Evolutionary conservation across 2,797 vertebrate species (phyloP), one percentile per base, ranked within the genome.

Genomic region (Xenopus petersii): DNA sequence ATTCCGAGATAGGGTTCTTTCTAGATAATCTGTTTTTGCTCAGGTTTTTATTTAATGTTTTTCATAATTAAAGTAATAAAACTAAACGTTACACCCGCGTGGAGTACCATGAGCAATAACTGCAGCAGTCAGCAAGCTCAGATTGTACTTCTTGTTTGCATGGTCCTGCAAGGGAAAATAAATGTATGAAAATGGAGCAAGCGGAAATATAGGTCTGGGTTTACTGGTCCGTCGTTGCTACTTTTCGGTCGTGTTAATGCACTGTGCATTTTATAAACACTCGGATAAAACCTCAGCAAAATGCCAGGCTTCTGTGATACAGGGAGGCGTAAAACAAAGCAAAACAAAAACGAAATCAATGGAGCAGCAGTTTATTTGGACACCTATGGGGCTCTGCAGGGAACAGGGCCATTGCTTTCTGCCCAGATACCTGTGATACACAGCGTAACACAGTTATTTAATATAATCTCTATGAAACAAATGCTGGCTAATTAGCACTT

Each of bases 11-110:
- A 81, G 75, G 49, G 11, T 51, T 51, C 86, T 84, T 86, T 83
- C 85, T 77, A 47, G 21, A 47, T 85, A 80, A 84, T 84, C 79
- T 85, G 5, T 81, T 86, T 86, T 86, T 82, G 84, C 61, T 75
- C 55, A 83, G 56, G 70, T 62, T 77, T 86, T 83, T 80, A 74
- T 81, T 83, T 87, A 82, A 82, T 71, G 64, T 72, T 81, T 87
- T 84, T 86, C 82, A 47, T 85, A 85, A 88, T 89, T 85, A 86
- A 87, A 85, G 75, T 65, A 83, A 76, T 75, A 81, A 77, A 86
- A 81, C 51, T 82, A 72, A 84, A 70, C 69, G 81, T 72, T 83
- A 30, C 47, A 69, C 85, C 75, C 77, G 77, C 26, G 59, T 74
- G 77, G 73, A 68, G 67, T 81, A 80, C 64, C 30, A 58, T 65